A percentile compares a stretch with the other conserved stretches of the same genome.
phyloP scores from a whole-genome alignment of 2,113 vertebrate species.

The Ciconia stormi region DNA sequence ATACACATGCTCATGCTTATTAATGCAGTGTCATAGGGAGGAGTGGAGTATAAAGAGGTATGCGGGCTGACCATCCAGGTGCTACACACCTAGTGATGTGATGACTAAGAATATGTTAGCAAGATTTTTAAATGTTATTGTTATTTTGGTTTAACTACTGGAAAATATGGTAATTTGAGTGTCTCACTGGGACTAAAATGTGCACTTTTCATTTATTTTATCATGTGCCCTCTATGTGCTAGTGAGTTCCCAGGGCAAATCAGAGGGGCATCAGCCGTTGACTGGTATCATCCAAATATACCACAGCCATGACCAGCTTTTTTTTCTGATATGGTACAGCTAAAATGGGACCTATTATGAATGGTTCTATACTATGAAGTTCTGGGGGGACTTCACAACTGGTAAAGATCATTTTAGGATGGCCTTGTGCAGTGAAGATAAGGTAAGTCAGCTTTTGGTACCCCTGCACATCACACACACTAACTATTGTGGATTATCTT shows the following conservation, averaged over 20 bases:
- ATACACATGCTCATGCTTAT: neutral
- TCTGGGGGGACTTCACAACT: neutral
- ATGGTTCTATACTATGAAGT: neutral
- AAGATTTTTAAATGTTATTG: neutral
- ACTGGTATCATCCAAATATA: neutral
- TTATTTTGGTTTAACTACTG: neutral
- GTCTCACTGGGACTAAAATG: neutral
- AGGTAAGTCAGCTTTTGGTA: neutral
- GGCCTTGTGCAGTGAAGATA: neutral
- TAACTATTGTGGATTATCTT: neutral
- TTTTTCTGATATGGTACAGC: neutral
- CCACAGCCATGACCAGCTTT: neutral
- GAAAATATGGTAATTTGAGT: neutral
- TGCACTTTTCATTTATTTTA: constrained; percentile 30
- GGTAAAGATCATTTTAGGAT: neutral
- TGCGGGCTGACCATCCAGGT: neutral
- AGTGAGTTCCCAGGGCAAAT: neutral
- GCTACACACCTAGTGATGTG: neutral
- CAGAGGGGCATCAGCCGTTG: neutral
- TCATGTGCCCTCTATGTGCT: neutral
- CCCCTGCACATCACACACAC: neutral
- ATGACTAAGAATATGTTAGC: neutral
- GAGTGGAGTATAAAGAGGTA: constrained; percentile 24
- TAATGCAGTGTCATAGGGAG: neutral
- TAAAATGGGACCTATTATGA: neutral